Base-by-base conservation (phyloP, 2,888 invertebrate genomes). In the Lingula anatina region DNA sequence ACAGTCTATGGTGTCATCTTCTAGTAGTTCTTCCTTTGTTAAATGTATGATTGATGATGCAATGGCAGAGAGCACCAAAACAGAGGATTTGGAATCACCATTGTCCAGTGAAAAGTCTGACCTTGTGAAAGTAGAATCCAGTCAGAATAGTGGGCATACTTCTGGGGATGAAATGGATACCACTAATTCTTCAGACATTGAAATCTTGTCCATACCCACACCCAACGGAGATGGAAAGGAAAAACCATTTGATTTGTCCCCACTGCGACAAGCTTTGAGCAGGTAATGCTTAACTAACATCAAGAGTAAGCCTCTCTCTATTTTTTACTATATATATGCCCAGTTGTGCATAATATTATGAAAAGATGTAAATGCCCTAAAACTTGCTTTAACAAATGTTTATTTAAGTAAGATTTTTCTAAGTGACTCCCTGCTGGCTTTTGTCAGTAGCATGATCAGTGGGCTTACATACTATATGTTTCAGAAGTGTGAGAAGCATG, bases 121-220 rank as follows among this genome's bases (percentile, higher is more conserved):
- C 73, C 79, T 88, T 66, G 86, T 88, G 0, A 89, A 89, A 78
- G 85, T 88, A 40, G 88, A 87, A 40, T 91, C 89, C 20, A 89
- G 89, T 86, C 68, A 68, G 45, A 57, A 64, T 46, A 91, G 89
- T 20, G 89, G 87, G 0, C 90, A 90, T 62, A 91, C 90, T 1
- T 91, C 91, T n/a, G 89, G 89, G 1, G 92, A 75, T 59, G 94
- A 94, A 74, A 77, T 91, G 25, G 94, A 94, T 78, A 80, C 80
- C 0, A 78, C 80, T 2, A 93, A 94, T 5, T 95, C 94, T 0
- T 95, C 94, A 4, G 95, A 95, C 73, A 95, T 96, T 64, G 95
- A 96, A 81, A 91, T 96, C 46, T 93, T 96, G 71, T 93, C 94
- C 1, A 66, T 70, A 3, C 75, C 75, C 24, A 71, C 67, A 12